Evolutionary conservation across 2,888 invertebrate species (phyloP), one percentile per base, ranked within the genome.

Genomic region (Scaeva pyrastri): DNA sequence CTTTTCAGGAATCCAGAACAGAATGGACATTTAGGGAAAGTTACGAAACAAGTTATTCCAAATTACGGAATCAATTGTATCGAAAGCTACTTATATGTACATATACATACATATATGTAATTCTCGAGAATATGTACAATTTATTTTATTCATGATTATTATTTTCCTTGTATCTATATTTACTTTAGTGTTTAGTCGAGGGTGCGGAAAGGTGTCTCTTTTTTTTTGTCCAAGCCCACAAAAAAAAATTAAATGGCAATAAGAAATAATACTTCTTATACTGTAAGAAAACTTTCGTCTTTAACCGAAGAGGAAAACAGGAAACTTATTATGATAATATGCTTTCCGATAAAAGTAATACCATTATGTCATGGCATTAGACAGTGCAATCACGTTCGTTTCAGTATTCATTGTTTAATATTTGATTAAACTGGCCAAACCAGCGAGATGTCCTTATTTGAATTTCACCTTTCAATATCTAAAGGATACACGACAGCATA

Each of bases 301-400:
- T 58, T 16, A 58, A 58, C 39, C 19, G 58, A 58, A 8, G 19
- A 58, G 21, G 23, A 23, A 52, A 23, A 14, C 23, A 52, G 14
- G 21, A 5, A 14, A 31, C 36, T 58, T 36, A 36, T 58, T 58
- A 58, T 58, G 26, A 58, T 39, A 58, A 58, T 39, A 14, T 14
- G 21, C 39, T 60, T 21, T 41, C 19, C 8, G 21, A 4, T n/a
- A 45, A n/a, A 21, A n/a, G 1, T 43, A n/a, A 43, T 23, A 8
- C 21, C 36, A 45, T 21, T 62, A 43, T 31, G n/a, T n/a, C n/a
- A 41, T 36, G 16, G 16, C n/a, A 66, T 66, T 48, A 48, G 2
- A n/a, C n/a, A 66, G 48, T 48, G 45, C 36, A 36, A 58, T 76
- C 82, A 77, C 77, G 82, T 66, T 62, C 21, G 10, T 43, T 43